Conservation (phyloP, 2,113 vertebrate species). For the Lagopus muta region DNA sequence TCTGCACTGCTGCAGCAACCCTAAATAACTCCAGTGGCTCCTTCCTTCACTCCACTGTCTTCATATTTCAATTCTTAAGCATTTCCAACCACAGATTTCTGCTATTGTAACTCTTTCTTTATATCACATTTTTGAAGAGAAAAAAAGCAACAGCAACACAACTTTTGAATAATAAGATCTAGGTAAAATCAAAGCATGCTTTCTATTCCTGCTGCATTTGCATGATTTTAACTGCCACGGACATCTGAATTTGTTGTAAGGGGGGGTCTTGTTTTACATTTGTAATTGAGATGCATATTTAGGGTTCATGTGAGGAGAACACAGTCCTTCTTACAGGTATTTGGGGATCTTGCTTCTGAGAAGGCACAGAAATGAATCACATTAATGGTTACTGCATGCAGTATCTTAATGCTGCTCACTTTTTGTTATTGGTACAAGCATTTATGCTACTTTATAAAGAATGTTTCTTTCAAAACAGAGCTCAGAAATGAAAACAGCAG, state of each 20-base stretch:
- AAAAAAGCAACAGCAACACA: background rate
- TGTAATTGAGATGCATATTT: background rate
- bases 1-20: slow-evolving; percentile 32
- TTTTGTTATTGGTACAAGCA: background rate
- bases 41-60: background rate
- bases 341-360: background rate
- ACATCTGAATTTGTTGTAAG: background rate
- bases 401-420: background rate
- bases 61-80: slow-evolving; percentile 2
- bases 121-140: background rate
- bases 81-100: background rate
- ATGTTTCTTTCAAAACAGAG: background rate
- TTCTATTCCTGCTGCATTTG: background rate
- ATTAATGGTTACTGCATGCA: background rate
- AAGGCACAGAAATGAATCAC: background rate
- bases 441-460: background rate
- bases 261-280: background rate
- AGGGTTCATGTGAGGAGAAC: slow-evolving; percentile 7
- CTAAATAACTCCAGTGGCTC: slow-evolving; percentile 1
- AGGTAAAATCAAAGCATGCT: background rate
- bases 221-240: background rate
- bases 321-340: background rate
- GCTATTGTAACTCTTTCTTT: background rate
- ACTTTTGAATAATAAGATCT: background rate
- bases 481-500: background rate